These are phyloP conservation scores for Thecocarcelia acutangulata DNA, from an alignment of 2,888 invertebrate genomes.

Conservation along the genomic window DNA sequence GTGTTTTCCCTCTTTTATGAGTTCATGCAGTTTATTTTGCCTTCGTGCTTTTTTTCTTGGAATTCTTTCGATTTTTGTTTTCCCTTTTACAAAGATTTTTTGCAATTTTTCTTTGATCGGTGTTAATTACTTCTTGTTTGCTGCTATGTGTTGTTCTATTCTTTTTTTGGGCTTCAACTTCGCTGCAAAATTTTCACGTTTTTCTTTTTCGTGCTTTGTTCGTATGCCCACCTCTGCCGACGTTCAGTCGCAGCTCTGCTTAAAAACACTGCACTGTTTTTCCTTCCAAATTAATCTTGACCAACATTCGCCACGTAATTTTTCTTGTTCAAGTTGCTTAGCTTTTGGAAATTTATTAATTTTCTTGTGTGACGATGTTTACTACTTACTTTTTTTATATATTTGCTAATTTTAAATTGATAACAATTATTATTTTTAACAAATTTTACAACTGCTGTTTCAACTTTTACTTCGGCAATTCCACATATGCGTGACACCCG, in stretches of 20 bases:
- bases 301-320: slow-evolving; percentile 67
- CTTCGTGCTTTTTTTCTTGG: slow-evolving; percentile 49
- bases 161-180: slow-evolving; percentile 58
- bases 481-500: slow-evolving; percentile 65
- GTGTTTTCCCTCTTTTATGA: slow-evolving; percentile 49
- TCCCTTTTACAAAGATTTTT: slow-evolving; percentile 35
- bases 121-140: slow-evolving; percentile 53
- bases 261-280: slow-evolving; percentile 66
- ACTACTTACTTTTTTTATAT: slow-evolving; percentile 60
- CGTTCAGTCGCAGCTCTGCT: slow-evolving; percentile 62
- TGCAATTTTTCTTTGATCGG: slow-evolving; percentile 55
- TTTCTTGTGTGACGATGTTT: slow-evolving; percentile 38
- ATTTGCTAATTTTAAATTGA: slow-evolving; percentile 64
- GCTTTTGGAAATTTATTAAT: slow-evolving; percentile 26
- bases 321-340: slow-evolving; percentile 39
- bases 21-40: slow-evolving; percentile 54
- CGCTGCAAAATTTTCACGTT: slow-evolving; percentile 71
- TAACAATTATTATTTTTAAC: slow-evolving; percentile 66
- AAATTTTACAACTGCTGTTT: slow-evolving; percentile 65
- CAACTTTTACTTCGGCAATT: slow-evolving; percentile 65
- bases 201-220: slow-evolving; percentile 49
- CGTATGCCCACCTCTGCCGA: slow-evolving; percentile 34
- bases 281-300: slow-evolving; percentile 61
- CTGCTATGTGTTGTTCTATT: slow-evolving; percentile 61
- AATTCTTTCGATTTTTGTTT: slow-evolving; percentile 47